Evolutionary conservation across 2,113 vertebrate genomes (phyloP).

Genomic region (Hippocampus guttulatus): DNA sequence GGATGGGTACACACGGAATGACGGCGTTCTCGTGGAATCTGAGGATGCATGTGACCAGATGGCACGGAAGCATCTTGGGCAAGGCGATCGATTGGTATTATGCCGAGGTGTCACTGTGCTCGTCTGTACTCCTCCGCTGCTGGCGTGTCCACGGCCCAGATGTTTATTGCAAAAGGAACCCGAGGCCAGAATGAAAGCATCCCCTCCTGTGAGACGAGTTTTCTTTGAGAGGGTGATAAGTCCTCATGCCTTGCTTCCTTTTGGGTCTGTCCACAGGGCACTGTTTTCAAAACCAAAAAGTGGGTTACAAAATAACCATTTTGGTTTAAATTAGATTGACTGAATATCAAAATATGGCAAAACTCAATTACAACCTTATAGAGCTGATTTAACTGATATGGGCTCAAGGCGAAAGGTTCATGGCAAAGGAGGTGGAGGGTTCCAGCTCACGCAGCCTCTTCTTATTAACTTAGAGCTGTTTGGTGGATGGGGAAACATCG

Average conservation of each 20-base stretch:
- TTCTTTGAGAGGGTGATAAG: slow-evolving; percentile 35
- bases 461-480: slow-evolving; percentile 49
- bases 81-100: slow-evolving; percentile 15
- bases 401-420: slow-evolving; percentile 46
- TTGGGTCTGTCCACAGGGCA: slow-evolving; percentile 29
- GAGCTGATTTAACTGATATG: slow-evolving; percentile 52
- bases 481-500: slow-evolving; percentile 27
- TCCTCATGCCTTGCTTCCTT: slow-evolving; percentile 32
- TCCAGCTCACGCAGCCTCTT: slow-evolving; percentile 35
- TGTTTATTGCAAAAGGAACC: slow-evolving; percentile 64
- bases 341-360: slow-evolving; percentile 60
- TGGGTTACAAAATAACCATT: slow-evolving; percentile 60
- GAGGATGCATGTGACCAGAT: slow-evolving; percentile 27
- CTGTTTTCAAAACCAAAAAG: slow-evolving; percentile 54
- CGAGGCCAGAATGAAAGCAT: slow-evolving; percentile 48
- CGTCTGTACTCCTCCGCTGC: slow-evolving; percentile 29
- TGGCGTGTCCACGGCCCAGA: slow-evolving; percentile 22
- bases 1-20: slow-evolving; percentile 33
- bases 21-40: slow-evolving; percentile 46
- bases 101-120: slow-evolving; percentile 50
- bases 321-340: slow-evolving; percentile 62
- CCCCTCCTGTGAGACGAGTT: slow-evolving; percentile 32
- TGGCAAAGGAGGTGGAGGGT: slow-evolving; percentile 45
- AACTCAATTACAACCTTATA: slow-evolving; percentile 59
- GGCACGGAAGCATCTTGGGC: slow-evolving; percentile 12